Conservation (phyloP, 1,140 invertebrate species). For the Leptopilina boulardi region DNA sequence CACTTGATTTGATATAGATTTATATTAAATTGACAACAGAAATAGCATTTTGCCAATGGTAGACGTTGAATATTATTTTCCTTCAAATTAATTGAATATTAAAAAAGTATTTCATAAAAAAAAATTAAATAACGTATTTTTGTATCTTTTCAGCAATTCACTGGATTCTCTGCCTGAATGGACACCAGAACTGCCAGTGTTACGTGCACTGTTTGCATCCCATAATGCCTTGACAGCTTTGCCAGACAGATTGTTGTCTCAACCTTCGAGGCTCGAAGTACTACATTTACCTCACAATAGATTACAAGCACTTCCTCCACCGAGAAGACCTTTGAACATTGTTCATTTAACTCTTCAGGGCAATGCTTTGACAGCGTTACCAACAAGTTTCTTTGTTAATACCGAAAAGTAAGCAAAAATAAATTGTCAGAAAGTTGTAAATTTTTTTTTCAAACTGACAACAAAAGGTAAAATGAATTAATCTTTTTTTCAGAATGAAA, state of each 20-base stretch:
- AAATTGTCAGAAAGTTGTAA: background rate
- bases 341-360: conserved; percentile 86
- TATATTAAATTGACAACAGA: too few relatives aligned
- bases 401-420: conserved; percentile 76
- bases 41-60: too few relatives aligned
- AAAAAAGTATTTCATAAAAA: conserved; percentile 17
- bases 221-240: conserved; percentile 84
- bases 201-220: conserved; percentile 84
- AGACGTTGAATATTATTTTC: too few relatives aligned
- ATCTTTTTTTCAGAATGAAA: conserved; percentile 78
- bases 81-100: background rate
- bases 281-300: conserved; percentile 87
- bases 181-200: conserved; percentile 84
- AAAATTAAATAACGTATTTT: background rate
- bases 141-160: conserved; percentile 79
- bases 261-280: conserved; percentile 83
- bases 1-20: too few relatives aligned
- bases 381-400: conserved; percentile 85
- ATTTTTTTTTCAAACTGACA: too few relatives aligned
- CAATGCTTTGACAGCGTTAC: conserved; percentile 84
- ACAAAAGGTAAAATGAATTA: too few relatives aligned
- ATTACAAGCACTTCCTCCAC: conserved; percentile 82
- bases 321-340: conserved; percentile 80
- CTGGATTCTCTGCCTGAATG: conserved; percentile 85
- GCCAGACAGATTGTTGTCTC: conserved; percentile 84